Percentiles rank a stretch among this genome's conserved stretches.
These are phyloP conservation scores for Apus apus DNA, from an alignment of 2,113 vertebrate genomes.

Conservation along the genomic window DNA sequence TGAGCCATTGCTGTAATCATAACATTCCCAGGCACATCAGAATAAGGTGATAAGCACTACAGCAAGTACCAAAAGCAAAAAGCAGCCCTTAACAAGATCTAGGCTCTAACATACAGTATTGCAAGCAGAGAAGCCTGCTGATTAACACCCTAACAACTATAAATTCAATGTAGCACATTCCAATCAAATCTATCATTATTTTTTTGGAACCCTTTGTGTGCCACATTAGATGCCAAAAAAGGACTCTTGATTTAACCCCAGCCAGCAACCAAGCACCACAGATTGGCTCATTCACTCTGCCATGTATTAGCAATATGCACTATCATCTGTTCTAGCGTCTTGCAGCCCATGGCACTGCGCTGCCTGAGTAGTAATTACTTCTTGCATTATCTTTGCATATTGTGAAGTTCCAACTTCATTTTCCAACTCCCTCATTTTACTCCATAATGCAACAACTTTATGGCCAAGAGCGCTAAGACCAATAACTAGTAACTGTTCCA, in stretches of 20 bases:
- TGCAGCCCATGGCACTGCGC: not conserved
- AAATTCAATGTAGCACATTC: not conserved
- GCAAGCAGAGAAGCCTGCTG: too few relatives aligned
- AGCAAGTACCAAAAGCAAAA: too few relatives aligned
- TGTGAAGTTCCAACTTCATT: not conserved
- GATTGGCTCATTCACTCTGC: too few relatives aligned
- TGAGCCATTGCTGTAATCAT: too few relatives aligned
- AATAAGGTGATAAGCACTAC: not conserved
- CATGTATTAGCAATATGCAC: not conserved
- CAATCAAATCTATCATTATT: too few relatives aligned
- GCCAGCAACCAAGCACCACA: too few relatives aligned
- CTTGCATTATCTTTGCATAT: not conserved
- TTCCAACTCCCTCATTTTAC: too few relatives aligned
- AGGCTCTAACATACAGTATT: not conserved
- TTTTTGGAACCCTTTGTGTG: not conserved
- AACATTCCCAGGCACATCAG: not conserved
- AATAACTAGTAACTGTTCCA: not conserved
- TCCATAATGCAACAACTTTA: too few relatives aligned
- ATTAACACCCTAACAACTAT: too few relatives aligned
- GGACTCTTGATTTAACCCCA: too few relatives aligned
- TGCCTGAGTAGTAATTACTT: not conserved
- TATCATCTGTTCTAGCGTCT: not conserved
- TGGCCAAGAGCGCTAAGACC: too few relatives aligned
- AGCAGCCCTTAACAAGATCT: not conserved
- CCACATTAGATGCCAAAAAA: too few relatives aligned